Base-by-base conservation (phyloP, 23 tunicate species). In the Oikopleura albicans region DNA sequence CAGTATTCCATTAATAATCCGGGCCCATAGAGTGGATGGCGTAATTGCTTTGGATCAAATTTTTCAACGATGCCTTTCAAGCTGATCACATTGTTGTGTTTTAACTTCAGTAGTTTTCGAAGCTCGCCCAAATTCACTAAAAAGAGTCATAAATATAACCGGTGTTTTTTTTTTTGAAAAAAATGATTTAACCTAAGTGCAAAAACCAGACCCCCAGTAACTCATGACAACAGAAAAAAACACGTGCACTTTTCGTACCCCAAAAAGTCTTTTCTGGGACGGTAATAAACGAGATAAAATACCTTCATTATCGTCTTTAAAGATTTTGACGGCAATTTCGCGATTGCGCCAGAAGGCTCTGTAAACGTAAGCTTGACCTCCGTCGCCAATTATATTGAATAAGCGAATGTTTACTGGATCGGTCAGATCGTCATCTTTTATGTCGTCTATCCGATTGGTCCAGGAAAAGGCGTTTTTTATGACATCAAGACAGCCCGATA, bases 301-400 rank as follows among this genome's bases (percentile, higher is more conserved):
- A n/a, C n/a, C n/a, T n/a, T n/a, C n/a, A n/a, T 71, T 31, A 12
- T 71, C 37, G 2, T 71, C 31, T 31, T 71, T 71, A 37, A 71
- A 71, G 4, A 71, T 71, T 71, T 71, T 71, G 79, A 16, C 27
- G 37, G 79, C 79, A 16, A 71, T 37, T 71, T 71, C 79, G 2
- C 37, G 27, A 27, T 71, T 71, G 4, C 31, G 28, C 36, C 33
- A 31, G 37, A 4, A 71, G 2, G 79, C 79, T 71, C 79, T 71
- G 35, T 71, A 71, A 71, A 71, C 79, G 37, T 71, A 71, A 16
- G 79, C 79, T 31, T 71, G 79, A 29, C 79, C 79, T 12, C 79
- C 79, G 31, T 71, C 79, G 2, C 79, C 79, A 29, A 71, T 29
- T 2, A 71, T 31, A 2, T 71, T 71, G 79, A 71, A 71, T 12